Evolutionary conservation across 92 coral and sea anemone genomes (phyloP), one percentile per base, ranked within the genome.

Genomic region (Blastomussa wellsi): DNA sequence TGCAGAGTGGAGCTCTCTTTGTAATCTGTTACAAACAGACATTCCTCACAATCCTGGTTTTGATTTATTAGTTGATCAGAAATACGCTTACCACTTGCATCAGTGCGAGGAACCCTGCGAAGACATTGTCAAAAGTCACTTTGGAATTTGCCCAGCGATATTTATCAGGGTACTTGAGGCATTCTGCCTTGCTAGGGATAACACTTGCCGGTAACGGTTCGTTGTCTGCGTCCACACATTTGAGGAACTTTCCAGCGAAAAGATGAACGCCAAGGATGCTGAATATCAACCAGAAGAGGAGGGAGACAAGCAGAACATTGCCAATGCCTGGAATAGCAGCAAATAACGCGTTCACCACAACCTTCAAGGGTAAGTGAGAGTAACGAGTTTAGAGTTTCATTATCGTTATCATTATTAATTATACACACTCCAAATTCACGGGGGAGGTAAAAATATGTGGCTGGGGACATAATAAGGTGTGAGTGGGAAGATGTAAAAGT

Each of bases 141-240:
- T 95, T 90, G 42, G 98, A 90, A 69, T 95, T 94, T 22, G 86
- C 81, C 98, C 98, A 95, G 5, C 92, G 93, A 81, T 88, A 95
- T 26, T 33, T 41, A 36, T 89, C 84, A n/a, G 92, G 79, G 17
- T 91, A 76, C 19, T 65, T 49, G n/a, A 89, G 65, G 68, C 97
- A 93, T 3, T 38, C 67, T 13, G 86, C 55, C 48, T 89, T 93
- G 82, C 76, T 86, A 9, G 90, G 57, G 41, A 91, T 82, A 14
- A 91, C 72, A 32, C 59, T 71, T 2, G 86, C 49, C 7, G 88
- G 71, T 15, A 93, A 38, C n/a, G 59, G 80, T 29, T 84, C 87
- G 22, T 79, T 86, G 31, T 89, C 38, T 17, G 69, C 55, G 68
- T 93, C 88, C 67, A 89, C 90, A 53, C 97, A 93, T 69, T 88